Base-by-base conservation (phyloP, 2,888 invertebrate species). In the Melipona bicolor region DNA sequence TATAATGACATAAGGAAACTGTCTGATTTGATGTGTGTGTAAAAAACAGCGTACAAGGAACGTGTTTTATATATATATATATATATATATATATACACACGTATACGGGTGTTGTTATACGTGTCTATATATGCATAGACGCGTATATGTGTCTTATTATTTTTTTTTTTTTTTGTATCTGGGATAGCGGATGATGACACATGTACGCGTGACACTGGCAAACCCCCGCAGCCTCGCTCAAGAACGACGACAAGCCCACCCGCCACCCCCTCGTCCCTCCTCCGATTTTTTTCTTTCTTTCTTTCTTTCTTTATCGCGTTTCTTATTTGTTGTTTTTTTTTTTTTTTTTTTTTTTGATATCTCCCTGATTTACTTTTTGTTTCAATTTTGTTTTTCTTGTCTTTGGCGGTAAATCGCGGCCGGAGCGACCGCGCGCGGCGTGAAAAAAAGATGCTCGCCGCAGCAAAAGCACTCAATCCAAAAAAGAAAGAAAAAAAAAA, bases 391-490 rank as follows among this genome's bases (percentile, higher is more conserved):
- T 67, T 68, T 68, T 68, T 27, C 59, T 36, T 49, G 56, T 74
- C 36, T 67, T n/a, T 21, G 24, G 49, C 52, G 49, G 62, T 56
- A 77, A 27, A 72, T 54, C 62, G 78, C 77, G 85, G 77, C 78
- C 80, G 65, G 73, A 77, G 68, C 65, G 74, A 54, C 74, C 78
- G 72, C 68, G 36, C 78, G 84, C 84, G 81, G 84, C 84, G 86
- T 56, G 36, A 36, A 17, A 19, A 71, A 32, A 32, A 32, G 32
- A 32, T 32, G 64, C 77, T 83, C 84, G 86, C 69, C 87, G 81
- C 59, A 84, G 87, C 88, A 86, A 90, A 88, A 89, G 89, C 91
- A 91, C 86, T 90, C 91, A 90, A 90, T 74, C 84, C 87, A 90
- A 86, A 80, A 86, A 87, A 90, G 1, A 88, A 89, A 85, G 73